A percentile compares a stretch with the other conserved stretches of the same genome.
phyloP scores from a whole-genome alignment of 2,888 invertebrate species.

The Formica aserva region DNA sequence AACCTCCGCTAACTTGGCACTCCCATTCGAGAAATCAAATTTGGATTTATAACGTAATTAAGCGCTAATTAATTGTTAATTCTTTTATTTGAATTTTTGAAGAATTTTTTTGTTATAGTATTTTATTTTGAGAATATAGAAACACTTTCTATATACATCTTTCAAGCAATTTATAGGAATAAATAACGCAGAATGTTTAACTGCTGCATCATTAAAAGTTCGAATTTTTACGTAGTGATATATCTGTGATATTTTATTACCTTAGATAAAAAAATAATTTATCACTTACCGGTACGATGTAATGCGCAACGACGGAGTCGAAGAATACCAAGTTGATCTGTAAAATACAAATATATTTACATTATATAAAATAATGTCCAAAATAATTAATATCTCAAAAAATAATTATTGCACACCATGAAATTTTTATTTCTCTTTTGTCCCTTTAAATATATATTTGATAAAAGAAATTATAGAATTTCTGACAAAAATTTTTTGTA shows the following conservation, averaged over 20 bases:
- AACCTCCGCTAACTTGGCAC: not conserved
- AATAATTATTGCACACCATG: not conserved
- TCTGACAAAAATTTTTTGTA: not conserved
- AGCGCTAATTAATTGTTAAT: not conserved
- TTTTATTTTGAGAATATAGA: not conserved
- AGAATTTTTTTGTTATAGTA: not conserved
- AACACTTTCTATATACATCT: not conserved
- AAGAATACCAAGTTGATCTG: constrained; percentile 2
- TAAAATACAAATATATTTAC: not conserved
- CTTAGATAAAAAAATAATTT: not conserved
- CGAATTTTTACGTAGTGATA: too few relatives aligned
- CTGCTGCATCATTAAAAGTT: too few relatives aligned
- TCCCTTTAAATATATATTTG: not conserved
- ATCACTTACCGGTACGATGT: constrained; percentile 2
- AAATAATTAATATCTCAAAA: not conserved
- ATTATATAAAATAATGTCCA: constrained; percentile 4
- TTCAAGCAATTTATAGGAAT: not conserved
- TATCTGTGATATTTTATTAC: not conserved
- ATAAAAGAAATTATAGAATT: not conserved
- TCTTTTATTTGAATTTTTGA: not conserved
- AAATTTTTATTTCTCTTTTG: not conserved
- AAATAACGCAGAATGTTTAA: not conserved
- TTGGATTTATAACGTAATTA: not conserved
- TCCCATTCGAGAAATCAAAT: not conserved
- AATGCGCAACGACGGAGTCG: not conserved